Evolutionary conservation across 2,113 vertebrate species (phyloP).

Genomic region (Kryptolebias marmoratus): DNA sequence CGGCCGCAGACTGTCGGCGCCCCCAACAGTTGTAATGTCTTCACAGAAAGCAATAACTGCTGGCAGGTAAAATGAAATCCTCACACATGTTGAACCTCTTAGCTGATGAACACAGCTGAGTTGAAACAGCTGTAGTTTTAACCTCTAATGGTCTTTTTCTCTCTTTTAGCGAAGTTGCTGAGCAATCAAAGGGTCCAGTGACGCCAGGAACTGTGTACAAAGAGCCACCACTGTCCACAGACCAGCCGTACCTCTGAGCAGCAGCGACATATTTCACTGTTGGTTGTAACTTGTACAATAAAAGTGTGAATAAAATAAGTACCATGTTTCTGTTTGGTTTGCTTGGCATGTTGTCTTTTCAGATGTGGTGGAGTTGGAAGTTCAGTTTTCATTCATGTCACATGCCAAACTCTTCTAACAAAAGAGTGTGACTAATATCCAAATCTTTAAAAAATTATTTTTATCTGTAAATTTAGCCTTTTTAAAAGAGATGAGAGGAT

Average conservation of each 20-base stretch:
- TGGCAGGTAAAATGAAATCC: constrained; percentile 75
- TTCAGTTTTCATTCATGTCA: too few species aligned
- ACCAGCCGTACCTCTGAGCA: constrained; percentile 89
- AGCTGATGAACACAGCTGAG: background rate
- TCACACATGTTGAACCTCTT: background rate
- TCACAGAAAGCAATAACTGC: constrained; percentile 83
- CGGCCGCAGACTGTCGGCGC: constrained; percentile 87
- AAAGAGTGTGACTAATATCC: too few species aligned
- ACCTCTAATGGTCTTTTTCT: background rate
- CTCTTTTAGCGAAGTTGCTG: constrained; percentile 74
- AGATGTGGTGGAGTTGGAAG: too few species aligned
- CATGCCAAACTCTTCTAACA: too few species aligned
- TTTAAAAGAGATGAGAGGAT: background rate
- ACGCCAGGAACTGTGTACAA: constrained; percentile 77
- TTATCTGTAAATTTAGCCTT: background rate
- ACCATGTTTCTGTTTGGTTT: constrained; percentile 30
- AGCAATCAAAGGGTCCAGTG: constrained; percentile 80
- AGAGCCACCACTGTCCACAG: constrained; percentile 85
- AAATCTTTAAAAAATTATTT: too few species aligned
- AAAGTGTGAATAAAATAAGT: constrained; percentile 71
- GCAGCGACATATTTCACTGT: constrained; percentile 5
- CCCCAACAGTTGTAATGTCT: constrained; percentile 83
- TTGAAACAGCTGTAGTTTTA: too few species aligned
- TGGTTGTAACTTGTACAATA: constrained; percentile 59
- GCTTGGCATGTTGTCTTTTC: too few species aligned